phyloP scores from a whole-genome alignment of 35 echinoderm and acorn worm genomes.

The Hemicentrotus pulcherrimus region DNA sequence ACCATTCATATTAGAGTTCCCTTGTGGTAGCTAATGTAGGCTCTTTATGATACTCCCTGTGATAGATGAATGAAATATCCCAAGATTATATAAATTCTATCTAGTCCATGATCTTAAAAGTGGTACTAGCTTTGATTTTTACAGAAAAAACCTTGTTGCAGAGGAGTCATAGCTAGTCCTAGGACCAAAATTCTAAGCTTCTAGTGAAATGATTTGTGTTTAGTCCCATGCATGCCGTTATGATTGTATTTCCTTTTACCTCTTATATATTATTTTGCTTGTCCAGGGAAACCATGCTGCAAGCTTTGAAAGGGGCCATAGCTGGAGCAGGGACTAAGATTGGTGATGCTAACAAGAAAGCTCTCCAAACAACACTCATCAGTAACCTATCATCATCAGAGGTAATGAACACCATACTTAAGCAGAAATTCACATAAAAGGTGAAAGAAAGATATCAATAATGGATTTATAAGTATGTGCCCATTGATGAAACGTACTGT shows the following conservation, averaged over 20 bases:
- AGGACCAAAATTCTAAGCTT: too few relatives aligned
- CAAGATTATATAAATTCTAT: too few relatives aligned
- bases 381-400: conserved; percentile 69
- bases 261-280: conserved; percentile 11
- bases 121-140: too few relatives aligned
- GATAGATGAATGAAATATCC: too few relatives aligned
- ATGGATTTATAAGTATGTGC: background rate
- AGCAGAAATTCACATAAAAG: background rate
- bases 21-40: too few relatives aligned
- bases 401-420: conserved; percentile 28
- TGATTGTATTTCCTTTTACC: too few relatives aligned
- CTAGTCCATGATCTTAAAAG: too few relatives aligned
- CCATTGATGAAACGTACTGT: background rate
- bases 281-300: conserved; percentile 87
- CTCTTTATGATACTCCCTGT: too few relatives aligned
- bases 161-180: too few relatives aligned
- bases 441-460: background rate
- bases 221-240: background rate
- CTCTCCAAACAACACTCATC: conserved; percentile 67
- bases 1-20: too few relatives aligned
- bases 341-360: conserved; percentile 88
- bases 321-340: conserved; percentile 87
- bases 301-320: conserved; percentile 85
- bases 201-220: background rate
- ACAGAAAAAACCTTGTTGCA: too few relatives aligned